Percentiles rank a stretch among this genome's conserved stretches.
These are phyloP conservation scores for Cladopsammia gracilis DNA, from an alignment of 64 coral and sea anemone species.

Conservation along the genomic window DNA sequence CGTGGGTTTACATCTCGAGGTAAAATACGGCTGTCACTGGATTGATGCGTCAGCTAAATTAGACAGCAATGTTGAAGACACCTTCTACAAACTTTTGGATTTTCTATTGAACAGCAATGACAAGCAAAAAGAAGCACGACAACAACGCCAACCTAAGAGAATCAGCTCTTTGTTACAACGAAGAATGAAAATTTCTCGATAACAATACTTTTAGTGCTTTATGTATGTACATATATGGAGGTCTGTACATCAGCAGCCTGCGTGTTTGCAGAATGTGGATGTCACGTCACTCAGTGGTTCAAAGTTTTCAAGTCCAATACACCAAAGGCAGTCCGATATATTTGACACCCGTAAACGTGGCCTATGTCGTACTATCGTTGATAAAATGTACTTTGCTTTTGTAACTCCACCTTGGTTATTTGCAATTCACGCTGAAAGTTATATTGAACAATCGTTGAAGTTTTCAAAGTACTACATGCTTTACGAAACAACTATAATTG, in stretches of 20 bases:
- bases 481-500: too few species aligned
- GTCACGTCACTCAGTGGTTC: background rate
- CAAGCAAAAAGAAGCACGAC: background rate
- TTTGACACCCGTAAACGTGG: too few species aligned
- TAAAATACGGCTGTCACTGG: slow-evolving; percentile 55
- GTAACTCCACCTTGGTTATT: too few species aligned
- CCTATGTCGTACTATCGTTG: too few species aligned
- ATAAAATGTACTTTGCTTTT: too few species aligned
- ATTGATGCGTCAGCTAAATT: slow-evolving; percentile 52
- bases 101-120: background rate
- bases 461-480: too few species aligned
- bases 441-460: too few species aligned
- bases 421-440: too few species aligned
- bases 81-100: slow-evolving; percentile 47
- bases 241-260: background rate
- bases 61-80: slow-evolving; percentile 29
- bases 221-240: background rate
- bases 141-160: background rate
- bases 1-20: slow-evolving; percentile 7
- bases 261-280: background rate
- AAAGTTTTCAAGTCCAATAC: background rate
- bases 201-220: background rate
- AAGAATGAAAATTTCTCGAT: slow-evolving; percentile 32
- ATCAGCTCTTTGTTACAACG: slow-evolving; percentile 48
- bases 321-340: background rate